A percentile compares a stretch with the other conserved stretches of the same genome.
Conservation (phyloP, 2,113 vertebrate species). For the Pangasianodon hypophthalmus region DNA sequence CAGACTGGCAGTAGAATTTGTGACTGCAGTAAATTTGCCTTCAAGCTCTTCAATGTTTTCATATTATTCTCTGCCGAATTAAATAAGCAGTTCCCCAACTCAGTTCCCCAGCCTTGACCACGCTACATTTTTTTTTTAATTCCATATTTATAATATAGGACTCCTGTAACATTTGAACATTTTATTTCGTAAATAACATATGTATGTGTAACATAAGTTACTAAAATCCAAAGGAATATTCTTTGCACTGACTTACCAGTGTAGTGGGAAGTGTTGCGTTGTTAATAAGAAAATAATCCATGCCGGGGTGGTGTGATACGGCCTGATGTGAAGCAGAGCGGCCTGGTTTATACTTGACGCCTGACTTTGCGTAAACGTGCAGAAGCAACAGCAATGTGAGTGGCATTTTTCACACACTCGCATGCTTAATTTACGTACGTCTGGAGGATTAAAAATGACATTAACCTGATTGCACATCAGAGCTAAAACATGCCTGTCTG, state of each 20-base stretch:
- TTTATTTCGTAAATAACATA: not conserved
- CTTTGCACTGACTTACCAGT: not conserved
- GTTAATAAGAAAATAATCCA: not conserved
- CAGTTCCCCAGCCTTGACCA: no score
- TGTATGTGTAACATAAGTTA: not conserved
- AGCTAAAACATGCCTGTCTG: not conserved
- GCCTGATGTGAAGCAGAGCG: not conserved
- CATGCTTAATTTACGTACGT: not conserved
- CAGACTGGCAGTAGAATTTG: not conserved
- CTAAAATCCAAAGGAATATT: not conserved
- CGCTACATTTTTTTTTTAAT: not conserved
- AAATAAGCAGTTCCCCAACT: not conserved
- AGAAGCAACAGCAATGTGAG: not conserved
- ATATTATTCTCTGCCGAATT: not conserved
- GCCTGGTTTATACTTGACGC: not conserved
- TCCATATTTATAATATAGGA: not conserved
- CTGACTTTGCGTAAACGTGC: not conserved
- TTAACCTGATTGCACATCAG: not conserved
- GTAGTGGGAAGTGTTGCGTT: not conserved
- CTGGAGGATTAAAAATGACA: not conserved
- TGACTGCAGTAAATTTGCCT: not conserved
- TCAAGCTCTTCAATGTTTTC: not conserved
- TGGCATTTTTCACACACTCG: not conserved
- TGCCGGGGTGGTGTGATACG: not conserved
- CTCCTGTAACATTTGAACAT: not conserved